Base-by-base conservation (phyloP, 2,797 vertebrate genomes). In the Cuniculus paca region DNA sequence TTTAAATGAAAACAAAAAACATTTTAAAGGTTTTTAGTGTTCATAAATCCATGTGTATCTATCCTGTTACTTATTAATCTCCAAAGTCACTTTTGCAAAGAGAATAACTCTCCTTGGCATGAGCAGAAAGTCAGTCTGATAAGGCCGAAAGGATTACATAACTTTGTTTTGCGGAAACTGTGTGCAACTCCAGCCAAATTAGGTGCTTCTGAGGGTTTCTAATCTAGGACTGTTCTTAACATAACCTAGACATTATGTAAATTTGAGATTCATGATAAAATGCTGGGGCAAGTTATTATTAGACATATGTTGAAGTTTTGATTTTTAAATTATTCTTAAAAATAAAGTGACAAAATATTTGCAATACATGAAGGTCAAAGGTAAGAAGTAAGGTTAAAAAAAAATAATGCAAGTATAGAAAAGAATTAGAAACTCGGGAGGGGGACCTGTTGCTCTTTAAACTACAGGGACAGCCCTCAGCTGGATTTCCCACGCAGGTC, bases 31-130 rank as follows among this genome's bases (percentile, higher is more conserved):
- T 72, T 85, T 86, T 42, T 34, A 92, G 65, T 58, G 74, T 65
- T 82, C 78, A 72, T 83, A 88, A 93, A 63, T 22, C 94, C 22
- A 58, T 7, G 39, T 92, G 81, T 81, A 60, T 31, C 20, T 34
- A 56, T 50, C 80, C 88, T 91, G 94, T 90, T 94, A 95, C 56
- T 95, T 56, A 89, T 93, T 94, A 65, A 96, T 91, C 75, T 90
- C 88, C 92, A 86, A 89, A 92, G 65, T 77, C 88, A 79, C 61
- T 77, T 93, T 65, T 72, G 54, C 22, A 74, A 63, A 81, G 45
- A 72, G 56, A 88, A 79, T 80, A 39, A 70, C n/a, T 85, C 61
- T 74, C 70, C 58, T 80, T 75, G 85, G 68, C 93, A n/a, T 1
- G 16, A 87, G 52, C 50, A 88, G 88, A 95, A 95, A 87, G 78